These are phyloP conservation scores for Heliconius cydno DNA, from an alignment of 2,888 invertebrate species.

Conservation along the genomic window DNA sequence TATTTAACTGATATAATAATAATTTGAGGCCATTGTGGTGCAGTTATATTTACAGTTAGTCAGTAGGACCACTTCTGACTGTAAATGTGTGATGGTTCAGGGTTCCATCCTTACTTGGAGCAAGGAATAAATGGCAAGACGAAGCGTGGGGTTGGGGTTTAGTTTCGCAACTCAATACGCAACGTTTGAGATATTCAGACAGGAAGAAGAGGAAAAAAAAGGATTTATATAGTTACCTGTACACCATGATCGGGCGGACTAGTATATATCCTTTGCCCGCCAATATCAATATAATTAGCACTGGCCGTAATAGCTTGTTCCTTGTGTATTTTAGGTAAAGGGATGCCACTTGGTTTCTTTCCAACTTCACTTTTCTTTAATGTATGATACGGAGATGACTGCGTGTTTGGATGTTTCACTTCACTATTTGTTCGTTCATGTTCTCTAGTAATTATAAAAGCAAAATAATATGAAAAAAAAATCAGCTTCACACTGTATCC, in stretches of 20 bases:
- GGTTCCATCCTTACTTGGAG: neutral
- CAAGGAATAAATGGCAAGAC: neutral
- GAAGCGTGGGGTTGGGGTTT: too few species aligned
- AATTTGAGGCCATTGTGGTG: too few species aligned
- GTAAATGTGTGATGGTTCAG: too few species aligned
- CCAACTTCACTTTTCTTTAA: slow-evolving; percentile 69
- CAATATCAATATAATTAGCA: slow-evolving; percentile 78
- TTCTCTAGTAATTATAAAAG: slow-evolving; percentile 59
- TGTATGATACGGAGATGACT: slow-evolving; percentile 79
- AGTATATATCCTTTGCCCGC: slow-evolving; percentile 79
- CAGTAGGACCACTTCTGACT: too few species aligned
- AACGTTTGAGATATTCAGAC: neutral
- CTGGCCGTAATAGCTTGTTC: slow-evolving; percentile 71
- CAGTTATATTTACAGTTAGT: too few species aligned
- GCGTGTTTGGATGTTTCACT: slow-evolving; percentile 73
- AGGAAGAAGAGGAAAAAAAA: neutral
- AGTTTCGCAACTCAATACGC: neutral
- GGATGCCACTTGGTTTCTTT: slow-evolving; percentile 79
- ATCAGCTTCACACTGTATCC: too few species aligned
- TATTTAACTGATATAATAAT: neutral
- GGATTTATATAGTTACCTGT: slow-evolving; percentile 62
- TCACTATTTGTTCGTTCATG: slow-evolving; percentile 79
- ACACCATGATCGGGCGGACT: slow-evolving; percentile 81
- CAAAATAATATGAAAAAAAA: neutral
- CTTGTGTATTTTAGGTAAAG: slow-evolving; percentile 74